Percentiles rank a stretch among this genome's conserved stretches.
These are phyloP conservation scores for Ooceraea biroi DNA, from an alignment of 1,140 invertebrate species.

Conservation along the genomic window DNA sequence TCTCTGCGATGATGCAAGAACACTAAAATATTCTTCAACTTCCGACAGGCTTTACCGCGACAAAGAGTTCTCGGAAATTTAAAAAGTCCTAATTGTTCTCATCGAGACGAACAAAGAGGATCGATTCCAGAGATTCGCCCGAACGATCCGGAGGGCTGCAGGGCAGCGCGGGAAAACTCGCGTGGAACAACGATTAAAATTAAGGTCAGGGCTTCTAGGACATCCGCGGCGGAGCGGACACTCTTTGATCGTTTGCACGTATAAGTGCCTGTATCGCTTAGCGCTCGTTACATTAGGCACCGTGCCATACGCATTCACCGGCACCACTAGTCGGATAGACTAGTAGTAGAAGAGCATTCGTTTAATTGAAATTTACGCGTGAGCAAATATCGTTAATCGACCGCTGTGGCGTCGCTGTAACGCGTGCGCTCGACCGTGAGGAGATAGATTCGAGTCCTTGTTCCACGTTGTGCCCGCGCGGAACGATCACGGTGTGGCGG, in stretches of 20 bases:
- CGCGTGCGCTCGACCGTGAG: neutral
- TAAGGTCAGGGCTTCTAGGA: neutral
- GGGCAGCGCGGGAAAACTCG: neutral
- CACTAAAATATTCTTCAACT: neutral
- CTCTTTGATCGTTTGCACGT: constrained; percentile 15
- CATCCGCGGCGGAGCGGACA: neutral
- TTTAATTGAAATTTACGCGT: constrained; percentile 51
- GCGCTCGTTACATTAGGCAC: constrained; percentile 44
- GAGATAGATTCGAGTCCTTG: constrained; percentile 10
- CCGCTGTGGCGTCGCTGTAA: constrained; percentile 6
- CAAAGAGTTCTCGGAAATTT: too few species aligned
- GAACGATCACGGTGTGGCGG: neutral
- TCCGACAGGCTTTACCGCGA: neutral
- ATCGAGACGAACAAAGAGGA: neutral
- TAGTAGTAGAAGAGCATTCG: too few species aligned
- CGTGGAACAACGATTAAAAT: neutral
- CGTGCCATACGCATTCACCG: constrained; percentile 26
- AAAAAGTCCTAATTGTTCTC: too few species aligned
- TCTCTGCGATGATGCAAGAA: neutral
- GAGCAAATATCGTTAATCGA: constrained; percentile 11
- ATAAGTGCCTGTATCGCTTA: neutral
- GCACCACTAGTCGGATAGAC: neutral
- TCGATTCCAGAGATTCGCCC: neutral
- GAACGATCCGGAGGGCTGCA: neutral
- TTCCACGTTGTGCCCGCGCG: neutral